A percentile compares a stretch with the other conserved stretches of the same genome.
These are phyloP conservation scores for Pungitius pungitius DNA, from an alignment of 2,113 vertebrate genomes.

Conservation along the genomic window DNA sequence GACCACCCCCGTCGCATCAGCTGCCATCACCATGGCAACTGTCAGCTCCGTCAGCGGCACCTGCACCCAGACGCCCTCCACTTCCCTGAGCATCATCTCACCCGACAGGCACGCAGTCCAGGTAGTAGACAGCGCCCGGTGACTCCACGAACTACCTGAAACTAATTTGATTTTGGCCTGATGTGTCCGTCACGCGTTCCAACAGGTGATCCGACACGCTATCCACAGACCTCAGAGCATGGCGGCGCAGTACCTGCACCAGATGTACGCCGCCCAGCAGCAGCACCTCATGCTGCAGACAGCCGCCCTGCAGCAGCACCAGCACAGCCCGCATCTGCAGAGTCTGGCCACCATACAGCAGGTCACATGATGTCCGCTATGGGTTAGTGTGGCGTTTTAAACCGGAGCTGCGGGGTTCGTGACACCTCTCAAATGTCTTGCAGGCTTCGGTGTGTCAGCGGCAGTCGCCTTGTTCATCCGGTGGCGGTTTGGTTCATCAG, in stretches of 20 bases:
- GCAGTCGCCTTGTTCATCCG: conserved; percentile 84
- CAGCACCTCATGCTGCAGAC: conserved; percentile 95
- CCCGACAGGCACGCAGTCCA: conserved; percentile 89
- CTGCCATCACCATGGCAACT: conserved; percentile 80
- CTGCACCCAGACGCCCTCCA: conserved; percentile 81
- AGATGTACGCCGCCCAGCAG: conserved; percentile 96
- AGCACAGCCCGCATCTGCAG: conserved; percentile 81
- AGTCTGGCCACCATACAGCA: conserved; percentile 88
- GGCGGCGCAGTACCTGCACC: conserved; percentile 94
- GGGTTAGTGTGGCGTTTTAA: background rate
- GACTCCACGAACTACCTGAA: background rate
- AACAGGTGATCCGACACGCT: conserved; percentile 91
- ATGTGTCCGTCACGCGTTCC: background rate
- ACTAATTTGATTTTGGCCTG: background rate
- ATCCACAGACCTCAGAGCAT: conserved; percentile 92
- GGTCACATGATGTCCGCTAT: conserved; percentile 72
- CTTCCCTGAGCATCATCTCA: conserved; percentile 86
- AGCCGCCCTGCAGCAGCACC: conserved; percentile 88
- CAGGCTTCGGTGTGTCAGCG: conserved; percentile 89
- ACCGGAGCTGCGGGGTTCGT: background rate
- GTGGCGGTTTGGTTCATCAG: conserved; percentile 85
- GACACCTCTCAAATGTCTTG: conserved; percentile 76
- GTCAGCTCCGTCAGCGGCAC: conserved; percentile 76
- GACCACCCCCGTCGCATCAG: conserved; percentile 60
- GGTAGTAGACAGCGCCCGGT: conserved; percentile 73